Conservation (phyloP, 2,113 vertebrate genomes). For the Sander vitreus region DNA sequence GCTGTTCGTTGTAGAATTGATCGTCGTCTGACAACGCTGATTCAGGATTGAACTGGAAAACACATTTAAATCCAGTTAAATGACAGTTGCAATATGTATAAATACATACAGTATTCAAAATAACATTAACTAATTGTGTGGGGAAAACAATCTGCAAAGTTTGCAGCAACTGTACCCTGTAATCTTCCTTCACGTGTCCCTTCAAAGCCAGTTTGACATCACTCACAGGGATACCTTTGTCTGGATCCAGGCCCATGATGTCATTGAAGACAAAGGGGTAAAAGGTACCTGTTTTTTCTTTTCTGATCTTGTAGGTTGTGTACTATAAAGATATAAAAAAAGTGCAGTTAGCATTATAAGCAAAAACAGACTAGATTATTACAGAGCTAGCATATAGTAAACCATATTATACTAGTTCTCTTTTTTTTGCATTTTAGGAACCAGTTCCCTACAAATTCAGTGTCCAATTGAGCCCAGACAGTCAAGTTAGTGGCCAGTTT, state of each 20-base stretch:
- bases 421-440: too few relatives aligned
- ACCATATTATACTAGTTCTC: too few relatives aligned
- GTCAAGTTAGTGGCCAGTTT: too few relatives aligned
- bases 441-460: too few relatives aligned
- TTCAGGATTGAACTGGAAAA: constrained; percentile 34
- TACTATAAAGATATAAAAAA: constrained; percentile 10
- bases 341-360: background rate
- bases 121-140: too few relatives aligned
- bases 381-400: background rate
- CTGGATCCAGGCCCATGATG: constrained; percentile 1
- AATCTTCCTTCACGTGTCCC: constrained; percentile 20
- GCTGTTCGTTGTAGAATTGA: background rate
- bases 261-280: constrained; percentile 40
- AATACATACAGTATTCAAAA: too few relatives aligned
- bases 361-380: background rate
- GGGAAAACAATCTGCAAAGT: background rate
- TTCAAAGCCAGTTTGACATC: constrained; percentile 18
- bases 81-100: too few relatives aligned
- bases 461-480: too few relatives aligned
- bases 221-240: background rate
- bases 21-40: fast-evolving
- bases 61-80: background rate
- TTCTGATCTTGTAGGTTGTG: background rate
- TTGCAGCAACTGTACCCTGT: background rate
- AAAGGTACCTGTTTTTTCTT: fast-evolving